Evolutionary conservation across 2,113 vertebrate genomes (phyloP).

Genomic region (Callionymus lyra): DNA sequence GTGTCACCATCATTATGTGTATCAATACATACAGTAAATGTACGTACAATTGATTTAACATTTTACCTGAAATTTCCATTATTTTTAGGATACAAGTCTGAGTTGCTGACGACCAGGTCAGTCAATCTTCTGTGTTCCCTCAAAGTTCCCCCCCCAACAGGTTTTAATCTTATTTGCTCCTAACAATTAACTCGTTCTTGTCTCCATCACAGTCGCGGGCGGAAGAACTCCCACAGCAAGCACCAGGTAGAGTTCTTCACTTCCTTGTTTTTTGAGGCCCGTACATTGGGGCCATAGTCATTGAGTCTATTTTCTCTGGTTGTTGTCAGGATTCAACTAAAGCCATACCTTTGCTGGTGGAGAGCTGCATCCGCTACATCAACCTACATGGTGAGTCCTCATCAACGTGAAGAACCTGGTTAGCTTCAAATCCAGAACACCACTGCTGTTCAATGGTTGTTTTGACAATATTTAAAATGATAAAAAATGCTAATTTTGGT

Average conservation of each 20-base stretch:
- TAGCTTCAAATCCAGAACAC: no score
- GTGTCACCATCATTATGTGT: no score
- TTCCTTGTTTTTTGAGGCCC: no score
- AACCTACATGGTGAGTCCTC: constrained; percentile 85
- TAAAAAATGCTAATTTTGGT: no score
- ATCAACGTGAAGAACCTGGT: no score
- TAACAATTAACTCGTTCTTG: not conserved
- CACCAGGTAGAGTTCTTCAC: constrained; percentile 89
- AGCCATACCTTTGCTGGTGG: constrained; percentile 91
- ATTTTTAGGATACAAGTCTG: constrained; percentile 55
- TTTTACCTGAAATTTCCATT: no score
- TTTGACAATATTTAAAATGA: no score
- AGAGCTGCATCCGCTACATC: constrained; percentile 97
- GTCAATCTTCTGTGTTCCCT: not conserved
- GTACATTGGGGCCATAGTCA: not conserved
- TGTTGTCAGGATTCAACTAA: constrained; percentile 82
- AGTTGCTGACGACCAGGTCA: constrained; percentile 61
- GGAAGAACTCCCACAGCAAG: constrained; percentile 95
- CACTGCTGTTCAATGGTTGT: no score
- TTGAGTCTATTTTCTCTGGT: not conserved
- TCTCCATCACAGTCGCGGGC: constrained; percentile 75
- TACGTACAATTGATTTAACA: no score
- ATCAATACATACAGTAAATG: no score
- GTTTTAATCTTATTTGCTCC: not conserved
- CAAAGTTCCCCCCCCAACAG: constrained; percentile 6